A percentile compares a stretch with the other conserved stretches of the same genome.
These are phyloP conservation scores for Notoglanidium macrostoma DNA, from an alignment of 2,797 vertebrate species.

Conservation along the genomic window DNA sequence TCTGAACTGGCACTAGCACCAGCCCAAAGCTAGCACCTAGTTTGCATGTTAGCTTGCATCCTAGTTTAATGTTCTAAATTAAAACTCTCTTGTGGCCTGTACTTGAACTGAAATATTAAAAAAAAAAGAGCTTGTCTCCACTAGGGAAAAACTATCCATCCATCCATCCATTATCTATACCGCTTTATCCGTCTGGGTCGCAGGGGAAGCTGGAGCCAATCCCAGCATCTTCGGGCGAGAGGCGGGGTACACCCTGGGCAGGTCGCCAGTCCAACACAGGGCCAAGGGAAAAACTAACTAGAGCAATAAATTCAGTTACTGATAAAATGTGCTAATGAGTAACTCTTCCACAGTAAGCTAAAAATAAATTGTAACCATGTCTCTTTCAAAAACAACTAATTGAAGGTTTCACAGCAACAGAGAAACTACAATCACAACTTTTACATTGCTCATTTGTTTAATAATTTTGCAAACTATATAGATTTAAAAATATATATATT, in stretches of 20 bases:
- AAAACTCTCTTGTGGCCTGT: background rate
- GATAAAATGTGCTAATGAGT: background rate
- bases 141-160: background rate
- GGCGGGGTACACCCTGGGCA: too few species aligned
- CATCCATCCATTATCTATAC: too few species aligned
- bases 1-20: too few species aligned
- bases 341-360: background rate
- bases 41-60: too few species aligned
- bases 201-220: too few species aligned
- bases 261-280: too few species aligned
- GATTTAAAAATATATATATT: background rate
- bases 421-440: background rate
- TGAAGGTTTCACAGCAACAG: background rate
- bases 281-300: background rate
- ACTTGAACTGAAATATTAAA: background rate
- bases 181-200: too few species aligned
- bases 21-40: too few species aligned
- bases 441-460: background rate
- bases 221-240: too few species aligned
- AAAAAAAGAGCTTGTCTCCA: background rate
- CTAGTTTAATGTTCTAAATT: slow-evolving; percentile 1
- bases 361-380: background rate
- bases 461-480: background rate
- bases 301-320: background rate
- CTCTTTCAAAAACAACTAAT: background rate